These are phyloP conservation scores for Gambelia wislizenii DNA, from an alignment of 2,797 vertebrate genomes.

Conservation along the genomic window DNA sequence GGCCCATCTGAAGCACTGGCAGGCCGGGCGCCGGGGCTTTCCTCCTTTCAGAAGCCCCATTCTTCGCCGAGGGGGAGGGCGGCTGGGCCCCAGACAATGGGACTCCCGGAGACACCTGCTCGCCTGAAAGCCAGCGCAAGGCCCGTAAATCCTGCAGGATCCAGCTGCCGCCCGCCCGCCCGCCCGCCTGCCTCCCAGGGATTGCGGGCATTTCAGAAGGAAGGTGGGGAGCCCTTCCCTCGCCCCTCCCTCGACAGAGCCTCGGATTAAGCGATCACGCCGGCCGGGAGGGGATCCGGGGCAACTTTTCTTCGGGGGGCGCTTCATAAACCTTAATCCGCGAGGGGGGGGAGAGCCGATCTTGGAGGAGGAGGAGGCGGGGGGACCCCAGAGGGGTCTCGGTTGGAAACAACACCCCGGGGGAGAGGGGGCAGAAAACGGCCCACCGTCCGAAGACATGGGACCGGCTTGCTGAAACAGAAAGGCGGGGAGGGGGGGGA, in stretches of 20 bases:
- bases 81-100: slow-evolving; percentile 82
- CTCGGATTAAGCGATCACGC: slow-evolving; percentile 69
- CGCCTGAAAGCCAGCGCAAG: slow-evolving; percentile 86
- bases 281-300: slow-evolving; percentile 67
- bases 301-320: slow-evolving; percentile 62
- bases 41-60: slow-evolving; percentile 73
- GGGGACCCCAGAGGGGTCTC: background rate
- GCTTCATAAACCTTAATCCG: slow-evolving; percentile 22
- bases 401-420: background rate
- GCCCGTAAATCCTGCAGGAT: slow-evolving; percentile 89
- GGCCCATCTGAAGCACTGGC: slow-evolving; percentile 45
- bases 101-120: slow-evolving; percentile 92
- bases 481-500: fast-evolving
- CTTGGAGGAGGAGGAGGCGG: background rate
- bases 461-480: background rate
- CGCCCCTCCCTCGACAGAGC: too few species aligned
- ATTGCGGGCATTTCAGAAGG: slow-evolving; percentile 75
- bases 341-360: background rate
- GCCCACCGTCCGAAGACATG: too few species aligned
- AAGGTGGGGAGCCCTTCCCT: slow-evolving; percentile 65
- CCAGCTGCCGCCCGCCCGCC: too few species aligned
- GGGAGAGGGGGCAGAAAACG: too few species aligned
- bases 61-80: slow-evolving; percentile 75
- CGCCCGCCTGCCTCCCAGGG: slow-evolving; percentile 76
- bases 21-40: slow-evolving; percentile 56